Conservation (phyloP, 1,140 invertebrate genomes). For the Notospermus geniculatus region DNA sequence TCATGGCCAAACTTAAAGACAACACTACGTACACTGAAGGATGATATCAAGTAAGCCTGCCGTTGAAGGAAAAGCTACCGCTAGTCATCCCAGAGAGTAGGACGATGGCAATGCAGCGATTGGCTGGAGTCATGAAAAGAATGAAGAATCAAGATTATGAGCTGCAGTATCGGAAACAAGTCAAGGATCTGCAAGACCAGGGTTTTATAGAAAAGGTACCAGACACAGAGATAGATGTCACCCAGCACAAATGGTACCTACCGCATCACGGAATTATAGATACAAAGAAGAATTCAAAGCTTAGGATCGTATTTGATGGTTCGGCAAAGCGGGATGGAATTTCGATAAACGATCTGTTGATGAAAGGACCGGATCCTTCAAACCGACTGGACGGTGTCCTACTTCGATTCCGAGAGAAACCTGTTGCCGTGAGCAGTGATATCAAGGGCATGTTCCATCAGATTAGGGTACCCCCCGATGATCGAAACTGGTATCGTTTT, state of each 20-base stretch:
- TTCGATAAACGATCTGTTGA: conserved; percentile 25
- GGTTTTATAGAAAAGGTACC: conserved; percentile 2
- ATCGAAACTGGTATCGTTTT: background rate
- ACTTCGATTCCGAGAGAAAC: conserved; percentile 15
- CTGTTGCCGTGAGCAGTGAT: conserved; percentile 11
- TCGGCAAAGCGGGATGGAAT: conserved; percentile 14
- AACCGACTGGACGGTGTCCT: conserved; percentile 17
- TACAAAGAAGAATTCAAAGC: background rate
- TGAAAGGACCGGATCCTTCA: conserved; percentile 45
- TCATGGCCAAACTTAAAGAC: background rate
- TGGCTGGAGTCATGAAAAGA: conserved; percentile 6
- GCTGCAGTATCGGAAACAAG: background rate
- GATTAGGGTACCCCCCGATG: no score
- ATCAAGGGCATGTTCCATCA: no score
- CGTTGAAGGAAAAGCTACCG: background rate
- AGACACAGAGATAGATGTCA: background rate
- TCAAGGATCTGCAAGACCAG: background rate
- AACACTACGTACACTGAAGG: background rate
- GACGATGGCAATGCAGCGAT: background rate
- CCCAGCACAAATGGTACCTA: background rate
- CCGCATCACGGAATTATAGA: background rate
- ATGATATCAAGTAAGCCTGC: background rate
- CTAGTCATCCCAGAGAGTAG: background rate
- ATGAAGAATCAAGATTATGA: background rate
- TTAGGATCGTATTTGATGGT: no score